These are phyloP conservation scores for Struthidea cinerea DNA, from an alignment of 2,113 vertebrate species.

Conservation along the genomic window DNA sequence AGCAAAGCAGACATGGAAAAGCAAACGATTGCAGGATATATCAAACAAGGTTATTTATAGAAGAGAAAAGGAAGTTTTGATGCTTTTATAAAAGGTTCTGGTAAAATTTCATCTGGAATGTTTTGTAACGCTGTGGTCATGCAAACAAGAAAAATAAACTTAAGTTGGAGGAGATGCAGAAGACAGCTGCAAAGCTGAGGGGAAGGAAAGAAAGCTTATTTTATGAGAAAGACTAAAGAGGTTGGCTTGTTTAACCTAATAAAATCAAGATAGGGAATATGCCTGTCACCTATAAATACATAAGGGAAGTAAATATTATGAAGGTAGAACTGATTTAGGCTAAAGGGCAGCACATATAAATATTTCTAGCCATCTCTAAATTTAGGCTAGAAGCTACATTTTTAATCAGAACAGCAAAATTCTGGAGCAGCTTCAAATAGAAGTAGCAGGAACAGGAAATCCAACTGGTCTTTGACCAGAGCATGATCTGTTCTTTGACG, in stretches of 20 bases:
- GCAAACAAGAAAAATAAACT: conserved; percentile 37
- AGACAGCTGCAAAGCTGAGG: background rate
- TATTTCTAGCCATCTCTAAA: conserved; percentile 47
- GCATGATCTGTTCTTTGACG: background rate
- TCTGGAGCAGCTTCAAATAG: background rate
- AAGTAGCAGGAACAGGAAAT: conserved; percentile 12
- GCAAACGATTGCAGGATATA: background rate
- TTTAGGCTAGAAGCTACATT: conserved; percentile 31
- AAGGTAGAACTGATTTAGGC: conserved; percentile 37
- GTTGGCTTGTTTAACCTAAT: conserved; percentile 38
- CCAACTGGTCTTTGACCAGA: background rate
- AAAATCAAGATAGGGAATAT: conserved; percentile 28
- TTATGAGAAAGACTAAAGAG: conserved; percentile 30
- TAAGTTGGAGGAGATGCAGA: background rate
- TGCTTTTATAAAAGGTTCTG: background rate
- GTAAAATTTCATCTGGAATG: conserved; percentile 2
- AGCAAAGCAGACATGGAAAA: background rate
- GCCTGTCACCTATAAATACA: conserved; percentile 50
- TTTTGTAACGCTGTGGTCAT: background rate
- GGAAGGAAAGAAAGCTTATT: conserved; percentile 2
- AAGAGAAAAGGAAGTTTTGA: conserved; percentile 30
- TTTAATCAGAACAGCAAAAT: conserved; percentile 8
- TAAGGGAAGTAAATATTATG: conserved; percentile 56
- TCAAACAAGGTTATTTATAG: conserved; percentile 36
- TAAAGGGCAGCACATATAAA: conserved; percentile 52